Evolutionary conservation across 2,888 invertebrate species (phyloP), one percentile per base, ranked within the genome.

Genomic region (Drosophila multiciliata): DNA sequence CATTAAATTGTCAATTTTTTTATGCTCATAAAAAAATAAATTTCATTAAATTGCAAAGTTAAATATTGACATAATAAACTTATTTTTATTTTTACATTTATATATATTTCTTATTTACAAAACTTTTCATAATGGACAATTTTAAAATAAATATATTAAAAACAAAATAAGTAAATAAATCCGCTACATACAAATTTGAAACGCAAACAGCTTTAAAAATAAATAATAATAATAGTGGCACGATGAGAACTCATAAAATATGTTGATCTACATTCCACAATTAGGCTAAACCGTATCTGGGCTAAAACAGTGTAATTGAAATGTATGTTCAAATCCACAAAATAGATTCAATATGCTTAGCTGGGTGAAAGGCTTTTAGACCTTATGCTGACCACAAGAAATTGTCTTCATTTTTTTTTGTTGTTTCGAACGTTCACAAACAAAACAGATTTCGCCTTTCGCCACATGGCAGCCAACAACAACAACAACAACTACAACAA

Each of bases 401-500:
- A 75, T 63, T 57, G 49, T 71, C 35, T 75, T 57, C 15, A 42
- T 20, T 55, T 55, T 20, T 55, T 55, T 35, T 62, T 69, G 26
- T 57, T 38, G 40, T 55, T 53, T 36, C 11, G 35, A 17, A 20
- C 54, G 15, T 35, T 58, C 33, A 42, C 57, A 70, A 17, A 7
- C 29, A 40, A 53, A 78, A 60, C 63, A 32, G 66, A 75, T 75
- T 77, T 77, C 55, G 79, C 78, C 78, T 78, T 78, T 78, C 78
- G 78, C 78, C 72, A 29, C 36, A 48, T 48, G 26, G 17, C 26
- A 42, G 15, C 52, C 65, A 52, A 29, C 58, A 63, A 52, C 26
- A 66, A 17, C 49, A 63, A 63, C 45, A 23, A 7, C 20, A 15
- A 45, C 23, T 2, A 23, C 45, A 45, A 23, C 23, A 45, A 45